Conservation (phyloP, 2,888 invertebrate genomes). For the Brachypterus glaber region DNA sequence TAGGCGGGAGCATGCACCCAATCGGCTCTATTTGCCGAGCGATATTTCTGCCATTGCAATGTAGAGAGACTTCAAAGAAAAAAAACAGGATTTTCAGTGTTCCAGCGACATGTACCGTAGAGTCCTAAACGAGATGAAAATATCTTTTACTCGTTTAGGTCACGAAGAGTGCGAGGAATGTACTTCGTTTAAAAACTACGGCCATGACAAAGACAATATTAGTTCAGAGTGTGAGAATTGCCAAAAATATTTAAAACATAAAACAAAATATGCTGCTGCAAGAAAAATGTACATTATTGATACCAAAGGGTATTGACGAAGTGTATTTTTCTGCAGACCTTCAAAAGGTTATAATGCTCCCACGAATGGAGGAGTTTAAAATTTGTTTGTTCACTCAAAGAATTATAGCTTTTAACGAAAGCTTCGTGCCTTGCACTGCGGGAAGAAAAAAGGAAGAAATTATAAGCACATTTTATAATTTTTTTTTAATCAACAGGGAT, state of each 20-base stretch:
- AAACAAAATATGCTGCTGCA: slow-evolving; percentile 3
- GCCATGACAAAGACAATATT: too few relatives aligned
- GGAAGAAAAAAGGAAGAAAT: slow-evolving; percentile 28
- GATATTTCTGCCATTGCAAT: neutral
- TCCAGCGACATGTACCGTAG: too few relatives aligned
- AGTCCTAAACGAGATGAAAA: slow-evolving; percentile 17
- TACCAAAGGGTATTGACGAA: neutral
- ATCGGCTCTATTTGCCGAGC: neutral
- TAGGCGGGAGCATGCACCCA: neutral
- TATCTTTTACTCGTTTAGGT: slow-evolving; percentile 18
- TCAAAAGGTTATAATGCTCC: slow-evolving; percentile 20
- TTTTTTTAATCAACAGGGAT: slow-evolving; percentile 14
- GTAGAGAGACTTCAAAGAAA: neutral
- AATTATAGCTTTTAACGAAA: slow-evolving; percentile 22
- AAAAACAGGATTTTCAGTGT: too few relatives aligned
- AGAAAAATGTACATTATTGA: slow-evolving; percentile 10
- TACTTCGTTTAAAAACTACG: slow-evolving; percentile 3
- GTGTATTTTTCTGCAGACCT: slow-evolving; percentile 13
- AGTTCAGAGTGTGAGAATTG: slow-evolving; percentile 7
- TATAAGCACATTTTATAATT: slow-evolving; percentile 14
- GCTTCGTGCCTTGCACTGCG: slow-evolving; percentile 23
- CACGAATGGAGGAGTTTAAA: slow-evolving; percentile 20
- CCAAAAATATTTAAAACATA: slow-evolving; percentile 9
- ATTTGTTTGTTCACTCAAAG: slow-evolving; percentile 18
- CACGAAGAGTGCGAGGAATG: slow-evolving; percentile 20